phyloP scores from a whole-genome alignment of 1,140 invertebrate genomes.

The Hypsibius dujardini region DNA sequence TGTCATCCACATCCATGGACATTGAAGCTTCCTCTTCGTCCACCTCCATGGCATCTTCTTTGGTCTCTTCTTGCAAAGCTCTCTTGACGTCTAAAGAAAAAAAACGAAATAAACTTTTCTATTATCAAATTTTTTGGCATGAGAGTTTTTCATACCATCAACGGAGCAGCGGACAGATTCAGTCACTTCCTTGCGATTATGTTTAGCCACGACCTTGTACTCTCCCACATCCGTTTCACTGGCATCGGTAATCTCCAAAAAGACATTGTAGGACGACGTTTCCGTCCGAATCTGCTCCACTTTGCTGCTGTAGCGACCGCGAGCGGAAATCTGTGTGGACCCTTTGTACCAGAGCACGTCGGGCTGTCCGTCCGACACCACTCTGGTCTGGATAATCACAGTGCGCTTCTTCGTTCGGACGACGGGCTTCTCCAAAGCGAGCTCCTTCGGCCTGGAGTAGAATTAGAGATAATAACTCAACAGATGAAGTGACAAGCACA shows the following conservation, averaged over 20 bases:
- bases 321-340: constrained; percentile 26
- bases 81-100: constrained; percentile 19
- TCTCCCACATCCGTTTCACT: constrained; percentile 57
- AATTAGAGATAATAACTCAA: neutral
- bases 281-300: neutral
- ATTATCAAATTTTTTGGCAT: too few species aligned
- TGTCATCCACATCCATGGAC: constrained; percentile 5
- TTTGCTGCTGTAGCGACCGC: neutral
- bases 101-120: too few species aligned
- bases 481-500: neutral
- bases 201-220: constrained; percentile 74
- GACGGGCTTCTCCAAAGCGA: neutral
- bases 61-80: constrained; percentile 26
- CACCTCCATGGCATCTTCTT: constrained; percentile 38
- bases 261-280: constrained; percentile 18
- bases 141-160: constrained; percentile 22
- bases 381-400: constrained; percentile 71
- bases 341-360: constrained; percentile 78
- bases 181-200: constrained; percentile 78
- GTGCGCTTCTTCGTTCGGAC: constrained; percentile 44
- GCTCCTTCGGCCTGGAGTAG: constrained; percentile 10
- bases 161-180: constrained; percentile 55
- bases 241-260: constrained; percentile 43
- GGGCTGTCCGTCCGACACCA: constrained; percentile 67
- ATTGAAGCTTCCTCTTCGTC: constrained; percentile 40